phyloP scores from a whole-genome alignment of 64 coral and sea anemone species.

The Dendronephthya gigantea region DNA sequence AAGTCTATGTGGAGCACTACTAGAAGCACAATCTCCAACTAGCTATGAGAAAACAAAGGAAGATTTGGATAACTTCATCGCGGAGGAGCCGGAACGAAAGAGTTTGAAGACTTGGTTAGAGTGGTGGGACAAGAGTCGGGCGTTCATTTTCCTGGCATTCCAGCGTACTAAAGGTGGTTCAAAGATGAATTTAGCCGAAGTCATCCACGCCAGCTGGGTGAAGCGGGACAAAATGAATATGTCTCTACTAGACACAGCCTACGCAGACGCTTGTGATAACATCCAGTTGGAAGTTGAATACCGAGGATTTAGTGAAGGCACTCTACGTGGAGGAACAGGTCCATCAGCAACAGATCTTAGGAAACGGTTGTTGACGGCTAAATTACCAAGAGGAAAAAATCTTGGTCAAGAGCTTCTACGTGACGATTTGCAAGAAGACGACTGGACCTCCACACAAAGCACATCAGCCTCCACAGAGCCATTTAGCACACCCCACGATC shows the following conservation, averaged over 20 bases:
- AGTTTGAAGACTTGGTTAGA: conserved; percentile 36
- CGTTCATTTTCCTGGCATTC: conserved; percentile 39
- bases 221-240: conserved; percentile 40
- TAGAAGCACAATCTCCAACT: no score
- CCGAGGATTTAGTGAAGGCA: conserved; percentile 24
- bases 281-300: conserved; percentile 32
- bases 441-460: background rate
- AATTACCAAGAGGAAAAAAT: background rate
- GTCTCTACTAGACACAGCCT: conserved; percentile 16
- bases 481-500: conserved; percentile 23
- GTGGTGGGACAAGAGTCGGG: conserved; percentile 37
- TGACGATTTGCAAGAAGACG: background rate
- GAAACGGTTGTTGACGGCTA: background rate
- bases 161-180: background rate
- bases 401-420: conserved; percentile 1
- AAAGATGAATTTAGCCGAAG: conserved; percentile 29
- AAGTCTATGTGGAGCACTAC: conserved; percentile 14
- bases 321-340: background rate
- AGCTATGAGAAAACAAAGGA: no score
- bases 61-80: no score
- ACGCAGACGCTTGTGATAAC: conserved; percentile 23
- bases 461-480: background rate
- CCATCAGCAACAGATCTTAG: conserved; percentile 21
- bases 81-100: background rate
- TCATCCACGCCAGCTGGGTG: conserved; percentile 27